Percentiles rank a stretch among this genome's conserved stretches.
Conservation (phyloP, 2,888 invertebrate genomes). For the Flexamia atlantica region DNA sequence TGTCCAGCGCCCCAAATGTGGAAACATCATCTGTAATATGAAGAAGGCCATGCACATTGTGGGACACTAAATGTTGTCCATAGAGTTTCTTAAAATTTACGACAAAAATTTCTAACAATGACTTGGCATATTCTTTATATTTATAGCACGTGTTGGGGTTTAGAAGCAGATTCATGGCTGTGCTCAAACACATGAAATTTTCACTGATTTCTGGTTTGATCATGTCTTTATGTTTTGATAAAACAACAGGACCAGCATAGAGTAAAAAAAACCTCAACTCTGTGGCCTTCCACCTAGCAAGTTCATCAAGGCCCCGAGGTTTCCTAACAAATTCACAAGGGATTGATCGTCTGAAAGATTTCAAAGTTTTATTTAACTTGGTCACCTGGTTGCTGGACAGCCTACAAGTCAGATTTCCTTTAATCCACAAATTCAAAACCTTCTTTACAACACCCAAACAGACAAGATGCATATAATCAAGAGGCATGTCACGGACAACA, state of each 20-base stretch:
- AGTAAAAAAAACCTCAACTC: slow-evolving; percentile 70
- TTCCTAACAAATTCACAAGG: slow-evolving; percentile 70
- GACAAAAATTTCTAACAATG: slow-evolving; percentile 70
- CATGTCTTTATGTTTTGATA: slow-evolving; percentile 58
- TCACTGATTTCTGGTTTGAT: not conserved
- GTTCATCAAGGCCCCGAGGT: slow-evolving; percentile 67
- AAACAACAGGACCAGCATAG: slow-evolving; percentile 69
- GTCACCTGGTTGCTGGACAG: not conserved
- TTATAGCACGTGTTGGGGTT: slow-evolving; percentile 64
- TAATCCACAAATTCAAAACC: slow-evolving; percentile 9
- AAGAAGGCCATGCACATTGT: slow-evolving; percentile 73
- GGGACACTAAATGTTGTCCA: slow-evolving; percentile 71
- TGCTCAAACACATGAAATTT: slow-evolving; percentile 64
- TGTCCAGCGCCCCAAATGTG: slow-evolving; percentile 70
- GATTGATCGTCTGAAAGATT: slow-evolving; percentile 63
- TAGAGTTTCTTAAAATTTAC: slow-evolving; percentile 69
- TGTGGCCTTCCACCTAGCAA: slow-evolving; percentile 69
- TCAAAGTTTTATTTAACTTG: not conserved
- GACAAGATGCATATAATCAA: slow-evolving; percentile 37
- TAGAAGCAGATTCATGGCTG: slow-evolving; percentile 68
- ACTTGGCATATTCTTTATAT: slow-evolving; percentile 64
- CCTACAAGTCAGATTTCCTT: not conserved
- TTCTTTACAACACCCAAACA: slow-evolving; percentile 38
- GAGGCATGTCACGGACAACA: not conserved
- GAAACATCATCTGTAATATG: slow-evolving; percentile 72